Base-by-base conservation (phyloP, 2,797 vertebrate genomes). In the Mareca penelope region DNA sequence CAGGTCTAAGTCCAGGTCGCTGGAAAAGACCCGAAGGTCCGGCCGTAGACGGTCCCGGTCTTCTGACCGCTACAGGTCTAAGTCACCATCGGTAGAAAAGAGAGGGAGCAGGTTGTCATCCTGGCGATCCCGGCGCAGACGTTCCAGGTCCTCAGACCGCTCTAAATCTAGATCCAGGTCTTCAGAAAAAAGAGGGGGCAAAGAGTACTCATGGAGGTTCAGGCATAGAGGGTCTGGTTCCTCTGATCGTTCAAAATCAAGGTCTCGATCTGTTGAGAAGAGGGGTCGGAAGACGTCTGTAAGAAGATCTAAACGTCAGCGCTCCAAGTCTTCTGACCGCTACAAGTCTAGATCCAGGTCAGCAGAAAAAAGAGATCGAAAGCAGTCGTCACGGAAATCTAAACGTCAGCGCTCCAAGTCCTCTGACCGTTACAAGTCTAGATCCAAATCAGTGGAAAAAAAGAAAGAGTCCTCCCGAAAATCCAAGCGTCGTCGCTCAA, bases 1-100 rank as follows among this genome's bases (percentile, higher is more conserved):
- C 85, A 68, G 90, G 5, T 95, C 94, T 22, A 94, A 97, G 89
- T 97, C 96, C 2, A 88, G 92, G 46, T 98, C 98, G 56, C 91
- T 29, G n/a, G 94, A 95, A 31, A 91, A 91, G 35, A 71, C 96
- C 0, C 70, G 95, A 22, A 91, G 94, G 3, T 89, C 95, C 0
- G 94, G 97, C 2, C 95, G 96, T 14, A 98, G 98, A 50, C 98
- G 97, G 92, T 98, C 98, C 28, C 97, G 97, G n/a, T 98, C 98
- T 0, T 97, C 65, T 72, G 98, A 90, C 90, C 83, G 28, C 50
- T 96, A 96, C 82, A 89, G 92, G 14, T 96, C 96, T 12, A 97
- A 98, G 79, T 98, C 98, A 7, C 95, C 96, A 29, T 98, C 98
- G 3, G 95, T 7, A 3, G 95, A 95, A 5, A 95, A 94, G 70